These are phyloP conservation scores for Aspidiotus destructor DNA, from an alignment of 2,888 invertebrate species.

Conservation along the genomic window DNA sequence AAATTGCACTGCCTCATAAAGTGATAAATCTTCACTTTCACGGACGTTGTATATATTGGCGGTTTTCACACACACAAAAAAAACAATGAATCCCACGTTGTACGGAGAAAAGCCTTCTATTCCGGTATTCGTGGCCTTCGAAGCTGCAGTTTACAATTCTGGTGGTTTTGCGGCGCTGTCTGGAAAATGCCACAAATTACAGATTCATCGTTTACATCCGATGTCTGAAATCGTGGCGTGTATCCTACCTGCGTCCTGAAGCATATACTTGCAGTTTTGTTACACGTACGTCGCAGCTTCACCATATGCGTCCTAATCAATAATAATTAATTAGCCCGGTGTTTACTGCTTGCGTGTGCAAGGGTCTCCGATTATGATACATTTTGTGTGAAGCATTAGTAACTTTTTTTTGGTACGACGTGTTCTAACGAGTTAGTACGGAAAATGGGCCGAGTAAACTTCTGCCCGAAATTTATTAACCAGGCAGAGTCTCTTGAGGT, in stretches of 20 bases:
- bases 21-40: constrained; percentile 11
- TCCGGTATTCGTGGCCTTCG: constrained; percentile 27
- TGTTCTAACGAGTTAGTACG: no score
- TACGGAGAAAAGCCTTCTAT: constrained; percentile 17
- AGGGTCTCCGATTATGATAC: no score
- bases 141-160: constrained; percentile 25
- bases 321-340: not conserved
- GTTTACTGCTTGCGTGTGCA: no score
- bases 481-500: no score
- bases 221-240: not conserved
- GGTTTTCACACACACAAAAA: no score
- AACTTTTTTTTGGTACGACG: no score
- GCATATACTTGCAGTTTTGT: no score
- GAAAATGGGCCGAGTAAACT: no score
- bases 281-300: no score
- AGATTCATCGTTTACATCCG: constrained; percentile 28
- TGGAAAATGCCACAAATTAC: constrained; percentile 26
- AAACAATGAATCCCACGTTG: no score
- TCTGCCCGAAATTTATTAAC: no score
- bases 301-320: not conserved
- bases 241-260: not conserved
- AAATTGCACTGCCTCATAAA: constrained; percentile 2
- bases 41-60: not conserved
- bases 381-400: no score
- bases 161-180: constrained; percentile 29